Evolutionary conservation across 2,888 invertebrate genomes (phyloP).

Genomic region (Pseudoips prasinana): DNA sequence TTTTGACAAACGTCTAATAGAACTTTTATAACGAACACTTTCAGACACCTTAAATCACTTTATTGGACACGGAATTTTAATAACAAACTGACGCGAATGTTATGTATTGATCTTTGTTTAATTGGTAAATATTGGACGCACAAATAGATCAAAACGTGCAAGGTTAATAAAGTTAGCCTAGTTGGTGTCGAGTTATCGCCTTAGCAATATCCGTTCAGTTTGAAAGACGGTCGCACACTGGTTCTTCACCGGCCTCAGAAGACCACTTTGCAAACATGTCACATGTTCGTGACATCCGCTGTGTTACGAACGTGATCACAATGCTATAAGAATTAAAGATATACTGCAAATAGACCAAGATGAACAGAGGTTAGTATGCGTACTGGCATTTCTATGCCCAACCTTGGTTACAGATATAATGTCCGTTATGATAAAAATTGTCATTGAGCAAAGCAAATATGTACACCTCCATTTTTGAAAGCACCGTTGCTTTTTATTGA

Average conservation of each 20-base stretch:
- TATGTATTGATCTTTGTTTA: background rate
- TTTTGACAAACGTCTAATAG: constrained; percentile 47
- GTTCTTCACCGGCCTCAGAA: constrained; percentile 43
- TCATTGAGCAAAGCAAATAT: constrained; percentile 39
- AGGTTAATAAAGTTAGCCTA: constrained; percentile 4
- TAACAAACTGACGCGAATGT: too few relatives aligned
- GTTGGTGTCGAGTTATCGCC: constrained; percentile 16
- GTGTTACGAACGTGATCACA: constrained; percentile 63
- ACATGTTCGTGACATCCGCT: constrained; percentile 71
- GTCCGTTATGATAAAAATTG: constrained; percentile 66
- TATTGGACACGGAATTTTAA: too few relatives aligned
- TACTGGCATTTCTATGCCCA: constrained; percentile 44
- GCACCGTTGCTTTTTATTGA: constrained; percentile 49
- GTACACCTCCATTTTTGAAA: constrained; percentile 42
- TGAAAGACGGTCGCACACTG: constrained; percentile 60
- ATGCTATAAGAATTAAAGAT: constrained; percentile 45
- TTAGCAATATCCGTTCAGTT: constrained; percentile 55
- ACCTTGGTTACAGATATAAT: constrained; percentile 53
- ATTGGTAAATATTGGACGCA: background rate
- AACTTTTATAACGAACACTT: too few relatives aligned
- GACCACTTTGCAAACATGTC: constrained; percentile 62
- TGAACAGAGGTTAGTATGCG: constrained; percentile 54
- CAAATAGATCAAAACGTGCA: background rate
- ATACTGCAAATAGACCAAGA: constrained; percentile 48
- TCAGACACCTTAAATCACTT: too few relatives aligned